A percentile compares a stretch with the other conserved stretches of the same genome.
Evolutionary conservation across 1,140 invertebrate genomes (phyloP).

Genomic region (Zaprionus africanus): DNA sequence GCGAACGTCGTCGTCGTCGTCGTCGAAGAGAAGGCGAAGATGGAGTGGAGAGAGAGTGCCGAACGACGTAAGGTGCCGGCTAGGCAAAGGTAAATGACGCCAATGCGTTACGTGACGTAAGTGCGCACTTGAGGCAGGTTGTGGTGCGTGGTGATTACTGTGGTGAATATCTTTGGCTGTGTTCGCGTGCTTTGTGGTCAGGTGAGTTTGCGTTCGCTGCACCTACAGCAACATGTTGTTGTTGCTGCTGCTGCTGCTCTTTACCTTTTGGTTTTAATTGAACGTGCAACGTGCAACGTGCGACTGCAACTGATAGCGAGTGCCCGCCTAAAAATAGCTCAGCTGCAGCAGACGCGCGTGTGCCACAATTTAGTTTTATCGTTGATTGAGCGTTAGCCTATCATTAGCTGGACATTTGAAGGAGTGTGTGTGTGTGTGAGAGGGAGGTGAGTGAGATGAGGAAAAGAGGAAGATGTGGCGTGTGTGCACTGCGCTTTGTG

Average conservation of each 20-base stretch:
- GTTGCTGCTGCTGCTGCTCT: slow-evolving; percentile 9
- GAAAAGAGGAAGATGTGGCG: slow-evolving; percentile 13
- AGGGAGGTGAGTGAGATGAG: neutral
- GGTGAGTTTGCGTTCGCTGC: slow-evolving; percentile 67
- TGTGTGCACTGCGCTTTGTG: slow-evolving; percentile 20
- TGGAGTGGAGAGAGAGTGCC: neutral
- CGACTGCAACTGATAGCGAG: slow-evolving; percentile 47
- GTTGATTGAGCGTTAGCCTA: slow-evolving; percentile 81
- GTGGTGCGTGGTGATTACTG: slow-evolving; percentile 2
- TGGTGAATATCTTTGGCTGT: slow-evolving; percentile 15
- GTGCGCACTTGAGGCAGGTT: slow-evolving; percentile 5
- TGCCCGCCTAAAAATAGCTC: slow-evolving; percentile 67
- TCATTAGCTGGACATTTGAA: slow-evolving; percentile 73
- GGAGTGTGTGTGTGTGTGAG: slow-evolving; percentile 13
- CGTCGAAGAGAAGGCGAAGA: slow-evolving; percentile 18
- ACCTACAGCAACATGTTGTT: slow-evolving; percentile 58
- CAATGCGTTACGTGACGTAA: slow-evolving; percentile 13
- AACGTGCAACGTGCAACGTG: slow-evolving; percentile 57
- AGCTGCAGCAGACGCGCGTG: slow-evolving; percentile 55
- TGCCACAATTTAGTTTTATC: slow-evolving; percentile 82
- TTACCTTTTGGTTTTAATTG: slow-evolving; percentile 50
- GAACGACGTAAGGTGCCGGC: slow-evolving; percentile 1
- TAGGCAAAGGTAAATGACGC: neutral
- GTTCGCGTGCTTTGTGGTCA: slow-evolving; percentile 44
- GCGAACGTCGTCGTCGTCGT: neutral